Evolutionary conservation across 2,888 invertebrate species (phyloP).

Genomic region (Ecdyonurus torrentis): DNA sequence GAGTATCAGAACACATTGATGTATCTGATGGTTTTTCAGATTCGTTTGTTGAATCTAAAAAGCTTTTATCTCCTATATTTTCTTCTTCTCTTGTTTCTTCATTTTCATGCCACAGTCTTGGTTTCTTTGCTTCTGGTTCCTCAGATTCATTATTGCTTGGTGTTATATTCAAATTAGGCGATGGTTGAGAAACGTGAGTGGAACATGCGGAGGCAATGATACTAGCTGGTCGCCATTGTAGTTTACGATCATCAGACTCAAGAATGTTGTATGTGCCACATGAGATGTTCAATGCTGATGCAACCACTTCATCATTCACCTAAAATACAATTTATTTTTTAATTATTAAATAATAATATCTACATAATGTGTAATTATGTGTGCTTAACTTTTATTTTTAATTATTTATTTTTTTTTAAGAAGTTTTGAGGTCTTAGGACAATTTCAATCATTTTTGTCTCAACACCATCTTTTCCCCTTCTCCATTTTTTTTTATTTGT

Average conservation of each 20-base stretch:
- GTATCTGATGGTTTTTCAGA: neutral
- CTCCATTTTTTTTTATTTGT: too few species aligned
- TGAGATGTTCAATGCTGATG: constrained; percentile 9
- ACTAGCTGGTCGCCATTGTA: neutral
- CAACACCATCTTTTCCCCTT: too few species aligned
- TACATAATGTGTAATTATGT: too few species aligned
- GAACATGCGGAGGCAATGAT: neutral
- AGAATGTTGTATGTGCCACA: constrained; percentile 10
- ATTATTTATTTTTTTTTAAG: too few species aligned
- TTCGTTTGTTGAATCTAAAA: neutral
- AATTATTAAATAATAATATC: too few species aligned
- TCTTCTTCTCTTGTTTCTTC: neutral
- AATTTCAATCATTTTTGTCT: too few species aligned
- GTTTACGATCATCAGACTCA: constrained; percentile 7
- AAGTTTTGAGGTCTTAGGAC: too few species aligned
- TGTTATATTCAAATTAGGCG: neutral
- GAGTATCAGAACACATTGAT: neutral
- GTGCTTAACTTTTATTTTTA: too few species aligned
- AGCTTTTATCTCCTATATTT: neutral
- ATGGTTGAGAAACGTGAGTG: neutral
- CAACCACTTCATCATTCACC: constrained; percentile 9
- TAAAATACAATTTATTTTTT: too few species aligned
- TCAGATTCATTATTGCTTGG: neutral
- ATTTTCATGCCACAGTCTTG: neutral
- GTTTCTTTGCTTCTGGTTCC: constrained; percentile 5